Evolutionary conservation across 2,113 vertebrate species (phyloP).

Genomic region (Nannobrachium achirus): DNA sequence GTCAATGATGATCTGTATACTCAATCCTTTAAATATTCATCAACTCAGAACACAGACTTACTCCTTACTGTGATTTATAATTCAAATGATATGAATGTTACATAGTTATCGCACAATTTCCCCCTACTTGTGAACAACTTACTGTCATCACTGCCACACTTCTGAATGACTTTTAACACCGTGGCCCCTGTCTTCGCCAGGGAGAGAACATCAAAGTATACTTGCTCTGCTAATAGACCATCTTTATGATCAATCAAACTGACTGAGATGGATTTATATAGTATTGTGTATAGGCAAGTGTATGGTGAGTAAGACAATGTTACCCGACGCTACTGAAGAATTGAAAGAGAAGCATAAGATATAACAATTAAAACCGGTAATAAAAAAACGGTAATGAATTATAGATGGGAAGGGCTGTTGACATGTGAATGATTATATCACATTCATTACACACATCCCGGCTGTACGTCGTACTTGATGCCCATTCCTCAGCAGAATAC

Average conservation of each 20-base stretch:
- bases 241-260: background rate
- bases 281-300: too few species aligned
- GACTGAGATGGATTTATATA: too few species aligned
- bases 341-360: background rate
- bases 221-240: constrained; percentile 34
- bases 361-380: background rate
- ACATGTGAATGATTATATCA: background rate
- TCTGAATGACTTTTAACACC: constrained; percentile 69
- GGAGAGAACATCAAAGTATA: constrained; percentile 63
- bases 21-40: constrained; percentile 85
- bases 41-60: constrained; percentile 75
- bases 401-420: background rate
- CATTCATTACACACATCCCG: too few species aligned
- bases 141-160: constrained; percentile 67
- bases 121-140: constrained; percentile 65
- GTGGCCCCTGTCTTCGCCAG: constrained; percentile 39
- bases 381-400: too few species aligned
- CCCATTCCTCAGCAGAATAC: too few species aligned
- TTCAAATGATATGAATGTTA: constrained; percentile 85
- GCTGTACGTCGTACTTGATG: too few species aligned
- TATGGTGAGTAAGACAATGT: too few species aligned
- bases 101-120: constrained; percentile 74
- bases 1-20: constrained; percentile 85
- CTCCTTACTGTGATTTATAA: constrained; percentile 82
- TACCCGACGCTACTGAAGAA: background rate